phyloP scores from a whole-genome alignment of 2,113 vertebrate genomes.

The Oxyura jamaicensis region DNA sequence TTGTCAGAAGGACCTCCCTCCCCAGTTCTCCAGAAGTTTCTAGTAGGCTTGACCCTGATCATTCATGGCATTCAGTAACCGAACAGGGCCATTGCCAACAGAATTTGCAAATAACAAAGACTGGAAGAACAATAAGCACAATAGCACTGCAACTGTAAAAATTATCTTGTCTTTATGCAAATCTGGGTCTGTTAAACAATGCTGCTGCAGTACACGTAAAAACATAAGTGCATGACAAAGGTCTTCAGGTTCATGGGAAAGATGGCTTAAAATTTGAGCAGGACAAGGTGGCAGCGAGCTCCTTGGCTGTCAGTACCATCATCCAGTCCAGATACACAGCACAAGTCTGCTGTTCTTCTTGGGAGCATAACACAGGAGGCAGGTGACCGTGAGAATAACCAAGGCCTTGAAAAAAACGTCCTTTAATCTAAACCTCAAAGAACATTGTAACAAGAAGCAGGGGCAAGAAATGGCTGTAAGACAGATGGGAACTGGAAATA shows the following conservation, averaged over 20 bases:
- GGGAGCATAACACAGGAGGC: not conserved
- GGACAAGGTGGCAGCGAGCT: not conserved
- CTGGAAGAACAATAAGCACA: not conserved
- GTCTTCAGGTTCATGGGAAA: not conserved
- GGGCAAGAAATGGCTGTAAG: not conserved
- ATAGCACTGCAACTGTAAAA: not conserved
- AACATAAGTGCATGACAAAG: not conserved
- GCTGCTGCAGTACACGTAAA: not conserved
- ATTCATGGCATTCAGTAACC: not conserved
- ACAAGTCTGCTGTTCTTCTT: not conserved
- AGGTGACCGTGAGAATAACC: not conserved
- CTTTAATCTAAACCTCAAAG: not conserved
- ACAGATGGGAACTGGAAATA: not conserved
- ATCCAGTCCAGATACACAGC: not conserved
- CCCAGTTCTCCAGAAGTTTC: not conserved
- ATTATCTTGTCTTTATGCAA: not conserved
- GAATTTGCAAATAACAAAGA: not conserved
- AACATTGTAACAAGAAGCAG: not conserved
- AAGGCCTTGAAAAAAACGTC: not conserved
- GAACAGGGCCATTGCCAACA: accelerated
- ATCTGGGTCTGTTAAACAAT: not conserved
- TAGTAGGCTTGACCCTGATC: not conserved
- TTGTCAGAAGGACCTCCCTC: not conserved
- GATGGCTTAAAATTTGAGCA: not conserved
- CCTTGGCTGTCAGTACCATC: not conserved